These are phyloP conservation scores for Tipula lateralis DNA, from an alignment of 2,888 invertebrate species.

Conservation along the genomic window DNA sequence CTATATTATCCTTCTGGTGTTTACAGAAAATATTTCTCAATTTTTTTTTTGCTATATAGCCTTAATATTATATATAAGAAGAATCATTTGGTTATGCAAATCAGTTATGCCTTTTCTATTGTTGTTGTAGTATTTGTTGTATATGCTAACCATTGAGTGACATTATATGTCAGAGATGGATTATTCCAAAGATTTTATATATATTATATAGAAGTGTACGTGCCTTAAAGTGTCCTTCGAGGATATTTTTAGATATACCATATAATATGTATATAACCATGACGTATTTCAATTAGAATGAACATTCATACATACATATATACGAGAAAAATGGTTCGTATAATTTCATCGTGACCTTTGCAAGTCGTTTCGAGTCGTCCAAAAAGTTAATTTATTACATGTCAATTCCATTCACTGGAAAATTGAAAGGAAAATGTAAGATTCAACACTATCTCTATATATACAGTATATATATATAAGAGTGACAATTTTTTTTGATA, in stretches of 20 bases:
- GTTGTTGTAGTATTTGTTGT: background rate
- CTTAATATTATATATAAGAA: too few relatives aligned
- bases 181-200: background rate
- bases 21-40: background rate
- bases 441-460: background rate
- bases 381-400: background rate
- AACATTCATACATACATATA: too few relatives aligned
- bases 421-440: too few relatives aligned
- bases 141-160: background rate
- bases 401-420: background rate
- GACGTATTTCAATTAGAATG: background rate
- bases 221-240: background rate
- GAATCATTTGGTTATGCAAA: slow-evolving; percentile 19
- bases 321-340: background rate
- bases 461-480: too few relatives aligned
- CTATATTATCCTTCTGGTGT: slow-evolving; percentile 15
- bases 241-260: background rate
- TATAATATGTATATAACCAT: background rate
- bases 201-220: background rate
- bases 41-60: background rate
- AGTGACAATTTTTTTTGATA: background rate
- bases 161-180: slow-evolving; percentile 1
- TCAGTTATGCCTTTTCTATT: background rate
- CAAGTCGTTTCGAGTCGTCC: background rate
- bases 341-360: background rate